Conservation (phyloP, 2,797 vertebrate genomes). For the Pantherophis alleghaniensis region DNA sequence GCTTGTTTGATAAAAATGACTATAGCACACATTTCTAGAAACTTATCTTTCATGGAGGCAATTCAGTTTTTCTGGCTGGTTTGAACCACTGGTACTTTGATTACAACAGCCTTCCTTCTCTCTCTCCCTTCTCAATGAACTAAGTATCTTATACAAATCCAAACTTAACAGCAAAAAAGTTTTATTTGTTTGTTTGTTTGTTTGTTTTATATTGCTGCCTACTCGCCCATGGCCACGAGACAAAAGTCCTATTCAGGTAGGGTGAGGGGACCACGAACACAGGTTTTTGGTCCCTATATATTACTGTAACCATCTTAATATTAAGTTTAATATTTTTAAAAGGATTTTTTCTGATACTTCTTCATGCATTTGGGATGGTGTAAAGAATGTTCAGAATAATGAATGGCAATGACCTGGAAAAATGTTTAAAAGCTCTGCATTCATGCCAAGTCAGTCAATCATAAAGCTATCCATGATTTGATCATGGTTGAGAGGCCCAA, state of each 20-base stretch:
- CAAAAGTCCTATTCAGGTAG: neutral
- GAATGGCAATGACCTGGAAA: neutral
- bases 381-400: neutral
- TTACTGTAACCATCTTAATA: neutral
- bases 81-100: neutral
- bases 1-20: neutral
- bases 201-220: too few relatives aligned
- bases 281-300: neutral
- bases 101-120: neutral
- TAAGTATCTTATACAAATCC: neutral
- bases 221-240: neutral
- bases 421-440: neutral
- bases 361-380: neutral
- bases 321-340: neutral
- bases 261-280: neutral
- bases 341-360: neutral
- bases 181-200: neutral
- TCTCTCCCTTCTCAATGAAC: neutral
- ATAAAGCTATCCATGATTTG: neutral
- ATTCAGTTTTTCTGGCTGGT: neutral
- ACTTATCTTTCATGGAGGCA: neutral
- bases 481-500: neutral
- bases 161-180: neutral
- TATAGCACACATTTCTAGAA: neutral
- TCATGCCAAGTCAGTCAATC: neutral